Conservation (phyloP, 2,113 vertebrate species). For the Murina feae region DNA sequence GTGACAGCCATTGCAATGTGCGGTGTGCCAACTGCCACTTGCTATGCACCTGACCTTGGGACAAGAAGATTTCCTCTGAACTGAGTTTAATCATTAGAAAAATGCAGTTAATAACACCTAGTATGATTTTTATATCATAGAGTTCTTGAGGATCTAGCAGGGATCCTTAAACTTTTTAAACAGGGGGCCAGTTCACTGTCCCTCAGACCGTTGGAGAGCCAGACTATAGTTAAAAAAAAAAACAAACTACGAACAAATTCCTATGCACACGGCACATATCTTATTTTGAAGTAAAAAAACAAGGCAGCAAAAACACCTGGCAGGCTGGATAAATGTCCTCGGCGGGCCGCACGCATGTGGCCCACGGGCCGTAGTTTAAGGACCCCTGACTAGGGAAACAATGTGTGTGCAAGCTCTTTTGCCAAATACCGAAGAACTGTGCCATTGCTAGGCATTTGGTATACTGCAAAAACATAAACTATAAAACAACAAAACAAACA, state of each 20-base stretch:
- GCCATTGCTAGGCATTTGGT: not conserved
- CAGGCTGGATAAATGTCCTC: no score
- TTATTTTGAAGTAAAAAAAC: no score
- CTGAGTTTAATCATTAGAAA: not conserved
- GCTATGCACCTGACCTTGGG: not conserved
- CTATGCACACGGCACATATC: no score
- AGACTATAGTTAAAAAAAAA: no score
- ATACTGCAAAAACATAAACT: not conserved
- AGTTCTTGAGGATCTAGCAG: not conserved
- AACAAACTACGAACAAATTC: no score
- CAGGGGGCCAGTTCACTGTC: no score
- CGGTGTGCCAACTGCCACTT: not conserved
- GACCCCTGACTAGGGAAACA: no score
- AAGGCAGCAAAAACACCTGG: no score
- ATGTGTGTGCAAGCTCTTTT: not conserved
- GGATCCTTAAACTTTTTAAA: no score
- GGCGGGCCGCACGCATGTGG: no score
- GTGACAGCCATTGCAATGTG: not conserved
- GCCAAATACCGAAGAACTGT: not conserved
- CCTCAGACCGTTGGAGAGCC: no score
- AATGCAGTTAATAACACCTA: not conserved
- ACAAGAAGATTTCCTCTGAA: not conserved
- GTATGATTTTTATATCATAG: not conserved
- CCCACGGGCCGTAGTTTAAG: no score
- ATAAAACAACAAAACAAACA: not conserved